These are phyloP conservation scores for Priapulus caudatus DNA, from an alignment of 2,888 invertebrate species.

Conservation along the genomic window DNA sequence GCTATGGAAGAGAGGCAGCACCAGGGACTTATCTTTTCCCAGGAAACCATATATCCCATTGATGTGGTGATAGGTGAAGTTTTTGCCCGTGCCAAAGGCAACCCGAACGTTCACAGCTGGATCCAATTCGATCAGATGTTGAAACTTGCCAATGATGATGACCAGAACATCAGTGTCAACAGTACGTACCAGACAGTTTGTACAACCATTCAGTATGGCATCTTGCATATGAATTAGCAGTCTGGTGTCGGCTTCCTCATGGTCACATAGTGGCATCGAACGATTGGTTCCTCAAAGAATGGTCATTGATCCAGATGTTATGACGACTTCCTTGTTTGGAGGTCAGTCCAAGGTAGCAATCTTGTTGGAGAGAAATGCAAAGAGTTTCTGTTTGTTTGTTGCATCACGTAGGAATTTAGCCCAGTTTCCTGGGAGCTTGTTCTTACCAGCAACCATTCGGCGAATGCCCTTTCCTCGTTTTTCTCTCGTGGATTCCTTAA, in stretches of 20 bases:
- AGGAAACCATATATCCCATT: slow-evolving; percentile 4
- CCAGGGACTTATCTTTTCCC: not conserved
- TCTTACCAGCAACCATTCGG: too few species aligned
- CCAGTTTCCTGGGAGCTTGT: too few species aligned
- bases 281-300: too few species aligned
- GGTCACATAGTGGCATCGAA: slow-evolving; percentile 9
- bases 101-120: slow-evolving; percentile 7
- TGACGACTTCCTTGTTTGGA: too few species aligned
- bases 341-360: too few species aligned
- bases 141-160: slow-evolving; percentile 5
- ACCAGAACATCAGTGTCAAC: slow-evolving; percentile 9
- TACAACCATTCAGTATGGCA: slow-evolving; percentile 5
- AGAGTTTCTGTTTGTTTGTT: too few species aligned
- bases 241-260: slow-evolving; percentile 12
- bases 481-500: too few species aligned
- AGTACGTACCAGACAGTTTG: slow-evolving; percentile 6
- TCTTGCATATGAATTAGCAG: slow-evolving; percentile 9
- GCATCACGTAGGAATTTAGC: too few species aligned
- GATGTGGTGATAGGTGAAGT: slow-evolving; percentile 6
- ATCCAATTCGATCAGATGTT: slow-evolving; percentile 4
- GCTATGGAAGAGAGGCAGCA: too few species aligned
- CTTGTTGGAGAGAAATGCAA: too few species aligned
- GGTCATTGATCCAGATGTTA: too few species aligned
- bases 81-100: slow-evolving; percentile 8
- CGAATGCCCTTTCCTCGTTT: too few species aligned